Evolutionary conservation across 2,888 invertebrate species (phyloP).

Genomic region (Drosophila phalerata): DNA sequence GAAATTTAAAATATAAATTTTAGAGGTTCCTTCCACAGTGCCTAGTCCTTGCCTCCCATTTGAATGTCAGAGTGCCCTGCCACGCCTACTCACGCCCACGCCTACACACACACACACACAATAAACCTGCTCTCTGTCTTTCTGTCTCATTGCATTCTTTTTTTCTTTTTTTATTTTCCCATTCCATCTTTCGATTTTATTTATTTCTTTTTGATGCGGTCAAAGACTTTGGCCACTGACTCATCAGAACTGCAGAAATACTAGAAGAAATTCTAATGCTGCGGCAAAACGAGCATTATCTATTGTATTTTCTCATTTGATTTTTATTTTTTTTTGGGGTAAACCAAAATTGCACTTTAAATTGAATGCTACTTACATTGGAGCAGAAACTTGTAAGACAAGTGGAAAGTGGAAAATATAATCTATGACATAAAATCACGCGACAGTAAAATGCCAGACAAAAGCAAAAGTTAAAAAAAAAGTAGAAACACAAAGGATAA

Average conservation of each 20-base stretch:
- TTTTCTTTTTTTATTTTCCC: neutral
- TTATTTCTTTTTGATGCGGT: constrained; percentile 56
- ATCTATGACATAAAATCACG: constrained; percentile 79
- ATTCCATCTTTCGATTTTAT: constrained; percentile 1
- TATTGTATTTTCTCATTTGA: neutral
- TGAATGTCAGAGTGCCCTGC: constrained; percentile 48
- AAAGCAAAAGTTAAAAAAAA: constrained; percentile 43
- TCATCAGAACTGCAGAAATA: constrained; percentile 56
- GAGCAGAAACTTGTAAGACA: constrained; percentile 7
- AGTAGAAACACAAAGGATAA: constrained; percentile 47
- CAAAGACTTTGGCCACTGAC: constrained; percentile 71
- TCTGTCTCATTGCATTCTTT: neutral
- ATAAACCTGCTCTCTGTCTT: neutral
- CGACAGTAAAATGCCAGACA: constrained; percentile 76
- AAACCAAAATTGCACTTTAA: constrained; percentile 78
- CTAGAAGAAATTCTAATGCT: constrained; percentile 19
- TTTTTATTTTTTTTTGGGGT: constrained; percentile 16
- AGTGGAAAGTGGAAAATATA: constrained; percentile 39
- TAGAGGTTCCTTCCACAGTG: too few relatives aligned
- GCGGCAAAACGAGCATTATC: constrained; percentile 18
- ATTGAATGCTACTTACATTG: constrained; percentile 54
- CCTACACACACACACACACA: neutral
- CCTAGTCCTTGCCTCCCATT: constrained; percentile 29
- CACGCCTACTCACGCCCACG: constrained; percentile 6
- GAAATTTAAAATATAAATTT: too few relatives aligned